Evolutionary conservation across 1,140 invertebrate species (phyloP).

Genomic region (Tetragonula clypearis): DNA sequence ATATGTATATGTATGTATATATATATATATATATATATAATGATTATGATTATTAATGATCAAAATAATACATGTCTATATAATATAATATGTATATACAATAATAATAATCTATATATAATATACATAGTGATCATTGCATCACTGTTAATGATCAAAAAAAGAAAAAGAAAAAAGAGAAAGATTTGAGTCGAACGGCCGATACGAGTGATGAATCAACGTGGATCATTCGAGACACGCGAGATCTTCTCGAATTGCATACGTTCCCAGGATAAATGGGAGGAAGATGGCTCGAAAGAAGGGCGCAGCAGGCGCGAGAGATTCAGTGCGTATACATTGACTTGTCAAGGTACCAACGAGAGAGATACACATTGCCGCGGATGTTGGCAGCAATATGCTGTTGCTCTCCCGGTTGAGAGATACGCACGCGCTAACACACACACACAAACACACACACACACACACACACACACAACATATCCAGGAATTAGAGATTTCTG

Average conservation of each 20-base stretch:
- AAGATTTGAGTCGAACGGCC: background rate
- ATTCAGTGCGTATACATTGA: background rate
- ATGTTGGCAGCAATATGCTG: background rate
- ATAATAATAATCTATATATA: no score
- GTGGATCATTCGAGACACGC: background rate
- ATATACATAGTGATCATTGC: no score
- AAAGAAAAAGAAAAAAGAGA: background rate
- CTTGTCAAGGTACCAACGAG: slow-evolving; percentile 9
- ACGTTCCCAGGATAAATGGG: background rate
- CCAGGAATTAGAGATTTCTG: background rate
- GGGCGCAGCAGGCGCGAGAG: slow-evolving; percentile 16
- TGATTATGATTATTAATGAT: no score
- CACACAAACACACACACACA: background rate
- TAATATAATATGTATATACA: no score
- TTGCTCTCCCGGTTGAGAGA: background rate
- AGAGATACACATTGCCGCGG: slow-evolving; percentile 13
- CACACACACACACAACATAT: background rate
- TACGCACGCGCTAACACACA: background rate
- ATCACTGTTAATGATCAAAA: background rate
- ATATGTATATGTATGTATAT: no score
- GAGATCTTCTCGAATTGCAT: background rate
- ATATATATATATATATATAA: no score
- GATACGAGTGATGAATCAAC: background rate
- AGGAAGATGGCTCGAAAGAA: background rate
- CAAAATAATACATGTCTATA: no score